A percentile compares a stretch with the other conserved stretches of the same genome.
Conservation (phyloP, 2,797 vertebrate species). For the Pteronotus mesoamericanus region DNA sequence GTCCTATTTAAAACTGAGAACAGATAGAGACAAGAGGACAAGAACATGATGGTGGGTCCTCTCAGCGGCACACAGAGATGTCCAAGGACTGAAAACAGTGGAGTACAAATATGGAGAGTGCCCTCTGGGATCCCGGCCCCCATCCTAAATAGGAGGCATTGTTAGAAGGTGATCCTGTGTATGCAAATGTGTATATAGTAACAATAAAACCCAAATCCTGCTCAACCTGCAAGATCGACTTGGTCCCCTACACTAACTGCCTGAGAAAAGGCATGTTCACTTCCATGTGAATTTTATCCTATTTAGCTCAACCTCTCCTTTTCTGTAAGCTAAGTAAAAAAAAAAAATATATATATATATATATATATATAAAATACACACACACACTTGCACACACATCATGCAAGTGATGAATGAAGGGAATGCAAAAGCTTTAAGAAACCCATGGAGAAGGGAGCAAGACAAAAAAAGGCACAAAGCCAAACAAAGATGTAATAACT, state of each 20-base stretch:
- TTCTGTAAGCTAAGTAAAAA: not conserved
- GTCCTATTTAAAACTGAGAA: not conserved
- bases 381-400: not conserved
- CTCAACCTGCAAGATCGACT: not conserved
- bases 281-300: not conserved
- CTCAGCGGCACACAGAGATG: not conserved
- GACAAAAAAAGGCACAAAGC: not conserved
- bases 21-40: not conserved
- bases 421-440: not conserved
- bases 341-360: no score
- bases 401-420: not conserved
- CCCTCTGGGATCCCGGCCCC: fast-evolving
- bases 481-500: not conserved
- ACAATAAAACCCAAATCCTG: not conserved
- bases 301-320: not conserved
- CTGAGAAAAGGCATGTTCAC: not conserved
- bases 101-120: fast-evolving
- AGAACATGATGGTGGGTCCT: not conserved
- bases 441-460: not conserved
- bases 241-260: not conserved
- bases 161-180: not conserved
- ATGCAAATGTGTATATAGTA: not conserved
- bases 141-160: not conserved
- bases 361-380: not conserved
- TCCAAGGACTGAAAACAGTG: not conserved